These are phyloP conservation scores for Theropithecus gelada DNA, from an alignment of 2,113 vertebrate species.

Conservation along the genomic window DNA sequence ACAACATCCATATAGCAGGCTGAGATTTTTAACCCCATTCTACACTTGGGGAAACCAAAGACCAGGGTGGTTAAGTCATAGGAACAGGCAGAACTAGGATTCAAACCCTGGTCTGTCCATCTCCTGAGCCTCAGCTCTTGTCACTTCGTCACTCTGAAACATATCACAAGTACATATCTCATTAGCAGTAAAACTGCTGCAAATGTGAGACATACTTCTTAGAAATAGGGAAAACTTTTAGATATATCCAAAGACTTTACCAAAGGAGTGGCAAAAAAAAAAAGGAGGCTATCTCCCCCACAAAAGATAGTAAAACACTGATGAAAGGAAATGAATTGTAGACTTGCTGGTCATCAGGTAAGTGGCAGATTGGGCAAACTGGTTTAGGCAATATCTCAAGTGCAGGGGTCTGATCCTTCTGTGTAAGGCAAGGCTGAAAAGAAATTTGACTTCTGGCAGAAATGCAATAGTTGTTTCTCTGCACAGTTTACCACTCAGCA, in stretches of 20 bases:
- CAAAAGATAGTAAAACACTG: not conserved
- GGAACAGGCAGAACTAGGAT: not conserved
- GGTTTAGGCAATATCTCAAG: not conserved
- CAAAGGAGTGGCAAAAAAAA: not conserved
- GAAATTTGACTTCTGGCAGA: not conserved
- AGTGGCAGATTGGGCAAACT: not conserved
- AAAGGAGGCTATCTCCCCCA: too few species aligned
- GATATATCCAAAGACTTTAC: not conserved
- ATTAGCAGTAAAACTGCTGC: conserved; percentile 20
- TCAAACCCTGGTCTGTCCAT: not conserved
- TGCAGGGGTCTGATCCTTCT: not conserved
- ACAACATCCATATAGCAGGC: not conserved
- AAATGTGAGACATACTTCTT: not conserved
- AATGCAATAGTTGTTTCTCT: not conserved
- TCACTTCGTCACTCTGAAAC: not conserved
- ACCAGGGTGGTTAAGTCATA: not conserved
- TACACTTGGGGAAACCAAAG: not conserved
- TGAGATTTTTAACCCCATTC: not conserved
- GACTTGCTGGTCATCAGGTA: not conserved
- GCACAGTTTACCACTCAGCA: not conserved
- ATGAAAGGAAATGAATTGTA: too few species aligned
- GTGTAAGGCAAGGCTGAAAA: not conserved
- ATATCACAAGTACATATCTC: not conserved
- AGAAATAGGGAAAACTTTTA: conserved; percentile 3
- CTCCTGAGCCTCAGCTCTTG: not conserved